Percentiles rank a stretch among this genome's conserved stretches.
Conservation (phyloP, 1,140 invertebrate genomes). For the Diuraphis noxia region DNA sequence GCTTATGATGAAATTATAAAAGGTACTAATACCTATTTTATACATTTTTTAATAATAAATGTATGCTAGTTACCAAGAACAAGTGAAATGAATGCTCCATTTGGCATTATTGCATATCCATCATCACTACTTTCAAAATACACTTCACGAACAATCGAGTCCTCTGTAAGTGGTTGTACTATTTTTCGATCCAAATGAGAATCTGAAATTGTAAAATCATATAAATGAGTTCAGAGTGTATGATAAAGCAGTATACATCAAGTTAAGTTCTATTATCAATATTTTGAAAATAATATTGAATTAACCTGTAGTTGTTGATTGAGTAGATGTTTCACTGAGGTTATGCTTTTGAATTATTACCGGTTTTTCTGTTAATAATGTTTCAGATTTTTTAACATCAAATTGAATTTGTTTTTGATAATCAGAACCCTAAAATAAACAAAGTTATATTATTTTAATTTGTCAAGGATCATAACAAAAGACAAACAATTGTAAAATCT, state of each 20-base stretch:
- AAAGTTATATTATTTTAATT: neutral
- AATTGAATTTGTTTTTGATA: slow-evolving; percentile 3
- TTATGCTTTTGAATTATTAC: neutral
- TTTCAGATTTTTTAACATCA: slow-evolving; percentile 20
- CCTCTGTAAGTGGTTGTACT: slow-evolving; percentile 58
- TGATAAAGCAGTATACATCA: neutral
- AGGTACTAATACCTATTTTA: no score
- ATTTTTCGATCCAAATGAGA: slow-evolving; percentile 57
- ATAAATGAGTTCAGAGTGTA: neutral
- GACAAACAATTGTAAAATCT: no score
- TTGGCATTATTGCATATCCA: slow-evolving; percentile 64
- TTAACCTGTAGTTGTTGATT: slow-evolving; percentile 28
- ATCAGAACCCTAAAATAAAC: slow-evolving; percentile 9
- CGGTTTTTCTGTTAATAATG: neutral
- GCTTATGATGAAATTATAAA: neutral
- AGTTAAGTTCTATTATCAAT: neutral
- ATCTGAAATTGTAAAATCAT: slow-evolving; percentile 10
- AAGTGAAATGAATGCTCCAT: slow-evolving; percentile 82
- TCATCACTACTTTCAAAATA: slow-evolving; percentile 62
- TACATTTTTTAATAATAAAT: neutral
- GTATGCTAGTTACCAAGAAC: slow-evolving; percentile 66
- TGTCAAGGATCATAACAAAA: neutral
- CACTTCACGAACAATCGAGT: slow-evolving; percentile 57
- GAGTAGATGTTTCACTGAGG: neutral
- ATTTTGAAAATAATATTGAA: neutral